phyloP scores from a whole-genome alignment of 35 echinoderm and acorn worm genomes.

The Lytechinus variegatus region DNA sequence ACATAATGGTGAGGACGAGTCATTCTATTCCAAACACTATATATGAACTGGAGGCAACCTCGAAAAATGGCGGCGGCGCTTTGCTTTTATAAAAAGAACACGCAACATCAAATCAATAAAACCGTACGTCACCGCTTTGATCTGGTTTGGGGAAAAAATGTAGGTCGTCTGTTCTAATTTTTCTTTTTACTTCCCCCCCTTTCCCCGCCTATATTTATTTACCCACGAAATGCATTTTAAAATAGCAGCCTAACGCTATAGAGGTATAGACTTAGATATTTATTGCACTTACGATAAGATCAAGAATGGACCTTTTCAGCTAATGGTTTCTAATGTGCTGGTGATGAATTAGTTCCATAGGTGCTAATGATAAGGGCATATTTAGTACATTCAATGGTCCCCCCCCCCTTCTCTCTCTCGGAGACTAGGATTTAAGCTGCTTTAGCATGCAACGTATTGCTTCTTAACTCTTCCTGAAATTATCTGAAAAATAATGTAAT shows the following conservation, averaged over 20 bases:
- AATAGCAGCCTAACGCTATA: not conserved
- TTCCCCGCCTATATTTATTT: not conserved
- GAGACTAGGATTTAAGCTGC: not conserved
- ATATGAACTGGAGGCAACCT: conserved; percentile 17
- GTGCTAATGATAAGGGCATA: not conserved
- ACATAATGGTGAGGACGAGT: not conserved
- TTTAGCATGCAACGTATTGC: not conserved
- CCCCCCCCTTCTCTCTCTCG: not conserved
- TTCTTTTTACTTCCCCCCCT: not conserved
- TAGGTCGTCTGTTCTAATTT: not conserved
- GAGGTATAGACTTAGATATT: not conserved
- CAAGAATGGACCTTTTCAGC: not conserved
- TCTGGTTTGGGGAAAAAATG: not conserved
- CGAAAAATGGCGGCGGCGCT: not conserved
- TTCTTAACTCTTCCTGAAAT: not conserved
- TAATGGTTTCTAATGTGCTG: not conserved
- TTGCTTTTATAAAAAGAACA: not conserved
- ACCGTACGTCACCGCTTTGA: not conserved
- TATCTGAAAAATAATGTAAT: not conserved
- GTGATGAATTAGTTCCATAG: not conserved
- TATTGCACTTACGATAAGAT: not conserved
- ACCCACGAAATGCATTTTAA: not conserved
- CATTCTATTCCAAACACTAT: not conserved
- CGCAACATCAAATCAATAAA: not conserved
- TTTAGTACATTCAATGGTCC: not conserved